Conservation (phyloP, 1,140 invertebrate species). For the Hypothenemus hampei region DNA sequence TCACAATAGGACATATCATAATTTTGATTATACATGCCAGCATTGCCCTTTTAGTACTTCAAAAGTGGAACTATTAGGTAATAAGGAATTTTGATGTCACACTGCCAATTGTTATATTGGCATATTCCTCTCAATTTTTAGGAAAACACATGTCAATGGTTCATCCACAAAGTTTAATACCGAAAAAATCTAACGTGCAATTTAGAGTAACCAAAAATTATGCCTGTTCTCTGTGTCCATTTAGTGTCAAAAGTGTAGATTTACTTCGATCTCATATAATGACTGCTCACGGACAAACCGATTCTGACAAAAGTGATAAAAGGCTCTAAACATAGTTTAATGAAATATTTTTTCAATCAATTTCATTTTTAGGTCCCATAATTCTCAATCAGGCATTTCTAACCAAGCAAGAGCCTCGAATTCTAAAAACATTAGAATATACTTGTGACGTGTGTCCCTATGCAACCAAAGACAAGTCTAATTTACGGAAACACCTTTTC, state of each 20-base stretch:
- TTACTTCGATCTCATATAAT: slow-evolving; percentile 20
- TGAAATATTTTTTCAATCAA: background rate
- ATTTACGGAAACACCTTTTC: slow-evolving; percentile 32
- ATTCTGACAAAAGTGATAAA: background rate
- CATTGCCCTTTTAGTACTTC: slow-evolving; percentile 24
- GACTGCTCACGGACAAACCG: slow-evolving; percentile 1
- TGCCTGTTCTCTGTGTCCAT: slow-evolving; percentile 20
- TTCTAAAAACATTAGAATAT: slow-evolving; percentile 16
- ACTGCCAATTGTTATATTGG: background rate
- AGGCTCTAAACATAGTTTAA: background rate
- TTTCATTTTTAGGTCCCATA: slow-evolving; percentile 3
- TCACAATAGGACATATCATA: slow-evolving; percentile 13
- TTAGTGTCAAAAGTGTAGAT: slow-evolving; percentile 18
- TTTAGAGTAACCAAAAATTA: slow-evolving; percentile 20
- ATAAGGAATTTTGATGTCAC: background rate
- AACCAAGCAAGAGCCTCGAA: background rate
- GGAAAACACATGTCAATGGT: slow-evolving; percentile 25
- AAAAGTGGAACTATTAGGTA: slow-evolving; percentile 25
- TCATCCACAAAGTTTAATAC: slow-evolving; percentile 12
- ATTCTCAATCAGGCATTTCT: slow-evolving; percentile 13
- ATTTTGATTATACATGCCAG: slow-evolving; percentile 23
- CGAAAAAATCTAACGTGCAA: background rate
- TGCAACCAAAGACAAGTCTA: slow-evolving; percentile 31
- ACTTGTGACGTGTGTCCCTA: slow-evolving; percentile 29
- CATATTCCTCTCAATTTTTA: background rate